phyloP scores from a whole-genome alignment of 1,140 invertebrate species.

The Drosophila willistoni region DNA sequence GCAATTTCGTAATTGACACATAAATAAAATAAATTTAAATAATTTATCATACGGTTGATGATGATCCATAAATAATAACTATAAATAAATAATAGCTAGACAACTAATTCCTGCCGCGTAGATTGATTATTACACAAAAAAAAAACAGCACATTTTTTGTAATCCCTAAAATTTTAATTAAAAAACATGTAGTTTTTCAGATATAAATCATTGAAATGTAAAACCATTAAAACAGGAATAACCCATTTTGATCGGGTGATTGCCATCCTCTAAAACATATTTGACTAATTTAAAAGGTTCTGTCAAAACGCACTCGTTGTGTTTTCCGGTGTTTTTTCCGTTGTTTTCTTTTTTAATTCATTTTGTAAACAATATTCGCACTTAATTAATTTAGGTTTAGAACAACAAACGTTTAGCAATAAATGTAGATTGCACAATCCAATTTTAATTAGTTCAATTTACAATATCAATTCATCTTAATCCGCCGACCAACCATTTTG shows the following conservation, averaged over 20 bases:
- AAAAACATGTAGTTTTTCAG: neutral
- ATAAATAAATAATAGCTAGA: too few species aligned
- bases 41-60: too few species aligned
- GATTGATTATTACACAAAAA: too few species aligned
- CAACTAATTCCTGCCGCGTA: too few species aligned
- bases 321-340: neutral
- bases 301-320: neutral
- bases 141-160: too few species aligned
- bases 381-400: conserved; percentile 5
- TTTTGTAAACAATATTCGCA: conserved; percentile 2
- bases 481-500: neutral
- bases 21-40: too few species aligned
- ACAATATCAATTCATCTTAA: conserved; percentile 5
- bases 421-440: conserved; percentile 7
- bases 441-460: conserved; percentile 13
- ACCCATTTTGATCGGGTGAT: neutral
- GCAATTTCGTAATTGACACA: too few species aligned
- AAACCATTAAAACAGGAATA: neutral
- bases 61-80: too few species aligned
- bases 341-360: neutral
- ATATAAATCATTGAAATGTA: neutral
- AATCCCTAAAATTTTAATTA: neutral
- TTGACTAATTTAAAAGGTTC: conserved; percentile 1
- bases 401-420: neutral
- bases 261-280: neutral